A percentile compares a stretch with the other conserved stretches of the same genome.
Evolutionary conservation across 2,888 invertebrate genomes (phyloP).

Genomic region (Ectemnius lituratus): DNA sequence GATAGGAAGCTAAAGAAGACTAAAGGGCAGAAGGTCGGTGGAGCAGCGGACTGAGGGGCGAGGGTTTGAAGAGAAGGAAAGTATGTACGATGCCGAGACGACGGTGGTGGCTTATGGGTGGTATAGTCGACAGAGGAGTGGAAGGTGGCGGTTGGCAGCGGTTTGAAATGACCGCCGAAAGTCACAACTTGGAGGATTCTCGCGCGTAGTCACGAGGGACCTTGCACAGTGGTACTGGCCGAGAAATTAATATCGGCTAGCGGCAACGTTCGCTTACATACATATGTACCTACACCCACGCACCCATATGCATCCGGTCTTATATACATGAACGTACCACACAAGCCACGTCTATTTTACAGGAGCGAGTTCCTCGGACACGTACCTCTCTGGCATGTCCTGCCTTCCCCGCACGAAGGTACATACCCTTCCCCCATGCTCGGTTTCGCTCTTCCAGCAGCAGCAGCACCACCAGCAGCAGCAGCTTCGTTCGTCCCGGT

Average conservation of each 20-base stretch:
- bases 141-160: constrained; percentile 32
- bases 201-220: constrained; percentile 54
- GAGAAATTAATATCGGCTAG: constrained; percentile 74
- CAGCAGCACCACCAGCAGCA: not conserved
- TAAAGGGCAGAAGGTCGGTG: constrained; percentile 16
- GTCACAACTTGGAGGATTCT: constrained; percentile 59
- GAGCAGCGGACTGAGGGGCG: not conserved
- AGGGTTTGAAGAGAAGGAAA: constrained; percentile 25
- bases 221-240: constrained; percentile 56
- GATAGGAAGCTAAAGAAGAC: constrained; percentile 33
- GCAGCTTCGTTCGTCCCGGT: constrained; percentile 25
- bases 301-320: constrained; percentile 9
- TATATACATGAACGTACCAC: not conserved
- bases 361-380: constrained; percentile 67
- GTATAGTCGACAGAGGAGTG: constrained; percentile 16
- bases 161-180: constrained; percentile 64
- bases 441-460: constrained; percentile 18
- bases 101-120: constrained; percentile 6
- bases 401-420: constrained; percentile 65
- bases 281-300: constrained; percentile 21
- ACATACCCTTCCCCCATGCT: constrained; percentile 36
- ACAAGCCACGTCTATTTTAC: constrained; percentile 17
- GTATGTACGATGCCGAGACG: not conserved
- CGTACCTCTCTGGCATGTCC: constrained; percentile 72
- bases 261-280: constrained; percentile 59